These are phyloP conservation scores for Galemys pyrenaicus DNA, from an alignment of 2,113 vertebrate genomes.

Conservation along the genomic window DNA sequence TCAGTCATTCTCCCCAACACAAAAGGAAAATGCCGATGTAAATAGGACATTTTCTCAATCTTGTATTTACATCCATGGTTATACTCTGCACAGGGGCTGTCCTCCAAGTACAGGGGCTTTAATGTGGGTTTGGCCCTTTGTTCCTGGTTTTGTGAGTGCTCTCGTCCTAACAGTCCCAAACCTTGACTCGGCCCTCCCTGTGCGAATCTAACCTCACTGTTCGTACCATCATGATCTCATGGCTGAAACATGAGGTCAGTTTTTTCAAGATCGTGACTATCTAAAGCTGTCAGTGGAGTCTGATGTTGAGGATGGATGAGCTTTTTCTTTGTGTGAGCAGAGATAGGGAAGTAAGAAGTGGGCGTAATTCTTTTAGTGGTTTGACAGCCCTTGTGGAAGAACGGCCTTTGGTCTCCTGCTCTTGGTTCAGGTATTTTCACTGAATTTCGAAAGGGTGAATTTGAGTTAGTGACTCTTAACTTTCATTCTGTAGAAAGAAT, in stretches of 20 bases:
- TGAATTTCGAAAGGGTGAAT: neutral
- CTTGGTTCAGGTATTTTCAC: neutral
- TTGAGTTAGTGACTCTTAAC: neutral
- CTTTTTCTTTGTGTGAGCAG: conserved; percentile 11
- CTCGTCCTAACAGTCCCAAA: neutral
- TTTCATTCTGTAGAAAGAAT: neutral
- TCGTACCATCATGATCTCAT: neutral
- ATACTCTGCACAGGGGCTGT: neutral
- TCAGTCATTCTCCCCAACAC: neutral
- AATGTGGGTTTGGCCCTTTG: neutral
- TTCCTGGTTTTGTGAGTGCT: neutral
- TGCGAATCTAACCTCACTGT: neutral
- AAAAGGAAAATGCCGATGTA: neutral
- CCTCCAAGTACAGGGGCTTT: neutral
- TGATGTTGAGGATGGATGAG: neutral
- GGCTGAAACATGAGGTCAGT: neutral
- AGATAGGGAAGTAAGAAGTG: neutral
- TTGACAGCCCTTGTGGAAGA: neutral
- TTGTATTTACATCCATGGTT: neutral
- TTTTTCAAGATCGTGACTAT: neutral
- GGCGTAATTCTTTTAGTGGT: neutral
- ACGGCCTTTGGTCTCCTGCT: neutral
- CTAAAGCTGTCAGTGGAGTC: neutral
- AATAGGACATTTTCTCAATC: neutral
- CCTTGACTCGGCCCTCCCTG: neutral